Conservation (phyloP, 2,113 vertebrate species). For the Microtus montanus region DNA sequence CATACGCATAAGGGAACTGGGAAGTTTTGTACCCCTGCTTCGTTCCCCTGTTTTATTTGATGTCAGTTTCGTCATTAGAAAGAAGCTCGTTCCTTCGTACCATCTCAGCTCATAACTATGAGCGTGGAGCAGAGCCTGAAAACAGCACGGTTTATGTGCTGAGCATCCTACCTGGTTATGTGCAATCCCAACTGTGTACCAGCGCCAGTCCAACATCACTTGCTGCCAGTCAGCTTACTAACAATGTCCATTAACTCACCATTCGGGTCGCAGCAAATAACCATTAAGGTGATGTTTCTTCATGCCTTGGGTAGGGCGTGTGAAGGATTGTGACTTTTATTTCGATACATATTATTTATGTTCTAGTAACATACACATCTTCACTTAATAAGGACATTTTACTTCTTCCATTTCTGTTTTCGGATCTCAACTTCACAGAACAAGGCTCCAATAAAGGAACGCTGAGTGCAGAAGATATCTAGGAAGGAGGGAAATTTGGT, state of each 20-base stretch:
- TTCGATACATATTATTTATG: background rate
- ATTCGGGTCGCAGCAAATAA: background rate
- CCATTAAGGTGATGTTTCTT: background rate
- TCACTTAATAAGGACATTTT: background rate
- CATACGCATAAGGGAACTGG: background rate
- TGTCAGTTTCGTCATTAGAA: background rate
- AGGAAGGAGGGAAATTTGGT: background rate
- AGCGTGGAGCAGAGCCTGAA: background rate
- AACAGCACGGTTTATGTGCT: background rate
- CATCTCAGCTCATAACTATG: background rate
- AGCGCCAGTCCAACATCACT: fast-evolving
- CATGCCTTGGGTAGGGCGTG: background rate
- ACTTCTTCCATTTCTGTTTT: background rate
- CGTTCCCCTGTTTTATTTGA: background rate
- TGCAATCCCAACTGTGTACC: too few species aligned
- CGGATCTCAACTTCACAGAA: background rate
- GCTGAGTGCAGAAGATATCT: background rate
- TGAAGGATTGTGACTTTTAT: background rate
- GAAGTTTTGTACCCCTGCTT: background rate
- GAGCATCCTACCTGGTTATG: fast-evolving
- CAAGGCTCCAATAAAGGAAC: background rate
- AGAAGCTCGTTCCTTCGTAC: too few species aligned
- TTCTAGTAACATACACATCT: background rate
- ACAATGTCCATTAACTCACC: fast-evolving
- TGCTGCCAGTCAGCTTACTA: background rate